Conservation (phyloP, 92 coral and sea anemone genomes). For the Zoanthus gigantus region DNA sequence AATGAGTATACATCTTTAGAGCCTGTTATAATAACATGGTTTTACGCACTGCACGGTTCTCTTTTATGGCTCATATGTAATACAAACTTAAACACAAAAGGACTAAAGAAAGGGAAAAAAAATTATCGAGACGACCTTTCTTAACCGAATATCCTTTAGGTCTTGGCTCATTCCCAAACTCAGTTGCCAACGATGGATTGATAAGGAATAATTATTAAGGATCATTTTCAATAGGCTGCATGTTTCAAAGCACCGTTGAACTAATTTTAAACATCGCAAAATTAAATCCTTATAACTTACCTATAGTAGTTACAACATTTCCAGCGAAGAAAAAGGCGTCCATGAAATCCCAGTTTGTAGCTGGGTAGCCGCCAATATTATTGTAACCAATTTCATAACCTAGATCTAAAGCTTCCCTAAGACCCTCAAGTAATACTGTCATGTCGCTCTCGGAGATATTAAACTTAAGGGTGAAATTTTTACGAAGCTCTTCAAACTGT, state of each 20-base stretch:
- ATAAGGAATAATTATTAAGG: neutral
- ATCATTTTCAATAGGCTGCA: slow-evolving; percentile 23
- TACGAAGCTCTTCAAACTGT: slow-evolving; percentile 51
- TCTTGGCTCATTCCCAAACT: slow-evolving; percentile 36
- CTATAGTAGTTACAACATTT: slow-evolving; percentile 95
- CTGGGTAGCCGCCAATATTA: slow-evolving; percentile 48
- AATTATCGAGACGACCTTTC: neutral
- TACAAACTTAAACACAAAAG: slow-evolving; percentile 11
- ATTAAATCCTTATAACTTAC: slow-evolving; percentile 59
- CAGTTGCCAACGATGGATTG: slow-evolving; percentile 18
- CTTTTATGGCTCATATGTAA: slow-evolving; percentile 6
- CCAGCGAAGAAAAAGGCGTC: slow-evolving; percentile 98
- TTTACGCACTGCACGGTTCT: slow-evolving; percentile 13
- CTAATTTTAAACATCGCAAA: neutral
- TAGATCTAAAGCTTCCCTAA: slow-evolving; percentile 77
- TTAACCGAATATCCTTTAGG: neutral
- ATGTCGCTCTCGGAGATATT: slow-evolving; percentile 76
- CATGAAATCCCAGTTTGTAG: slow-evolving; percentile 87
- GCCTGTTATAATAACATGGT: slow-evolving; percentile 35
- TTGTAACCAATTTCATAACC: slow-evolving; percentile 74
- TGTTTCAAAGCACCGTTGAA: slow-evolving; percentile 5
- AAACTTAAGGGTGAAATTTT: slow-evolving; percentile 64
- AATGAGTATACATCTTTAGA: slow-evolving; percentile 1
- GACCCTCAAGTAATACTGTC: slow-evolving; percentile 68
- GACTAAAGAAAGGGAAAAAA: neutral